phyloP scores from a whole-genome alignment of 2,888 invertebrate species.

The Pecten maximus region DNA sequence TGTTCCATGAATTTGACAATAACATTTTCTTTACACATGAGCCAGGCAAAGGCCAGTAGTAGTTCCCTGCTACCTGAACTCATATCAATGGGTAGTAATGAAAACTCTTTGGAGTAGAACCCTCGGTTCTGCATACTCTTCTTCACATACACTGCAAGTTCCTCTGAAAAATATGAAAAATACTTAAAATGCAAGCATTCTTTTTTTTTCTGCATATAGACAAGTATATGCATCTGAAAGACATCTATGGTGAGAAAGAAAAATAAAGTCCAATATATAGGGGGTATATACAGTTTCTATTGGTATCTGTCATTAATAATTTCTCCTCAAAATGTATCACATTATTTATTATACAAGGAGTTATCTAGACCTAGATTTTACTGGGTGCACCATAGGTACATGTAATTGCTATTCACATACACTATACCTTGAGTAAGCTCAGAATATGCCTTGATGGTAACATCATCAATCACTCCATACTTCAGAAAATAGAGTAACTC shows the following conservation, averaged over 20 bases:
- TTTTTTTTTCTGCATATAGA: too few species aligned
- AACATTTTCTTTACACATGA: constrained; percentile 76
- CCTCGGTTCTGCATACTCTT: constrained; percentile 75
- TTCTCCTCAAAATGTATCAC: too few species aligned
- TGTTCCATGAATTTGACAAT: constrained; percentile 75
- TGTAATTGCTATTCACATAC: neutral
- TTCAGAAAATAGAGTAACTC: constrained; percentile 77
- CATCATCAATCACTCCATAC: constrained; percentile 75
- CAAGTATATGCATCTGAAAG: too few species aligned
- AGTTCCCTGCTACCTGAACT: constrained; percentile 77
- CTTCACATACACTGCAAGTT: constrained; percentile 78
- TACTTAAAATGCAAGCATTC: neutral
- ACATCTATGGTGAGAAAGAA: too few species aligned
- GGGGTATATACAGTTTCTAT: too few species aligned
- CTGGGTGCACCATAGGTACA: too few species aligned
- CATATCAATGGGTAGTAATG: constrained; percentile 74
- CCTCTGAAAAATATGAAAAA: constrained; percentile 66
- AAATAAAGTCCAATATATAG: too few species aligned
- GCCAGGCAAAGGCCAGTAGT: constrained; percentile 79
- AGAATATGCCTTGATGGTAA: constrained; percentile 65
- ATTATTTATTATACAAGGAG: too few species aligned
- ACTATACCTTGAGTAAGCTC: constrained; percentile 70
- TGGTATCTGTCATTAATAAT: too few species aligned
- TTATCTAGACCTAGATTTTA: too few species aligned
- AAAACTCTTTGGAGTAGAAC: constrained; percentile 73